These are phyloP conservation scores for Halocynthia aurantium DNA, from an alignment of 23 tunicate genomes.

Conservation along the genomic window DNA sequence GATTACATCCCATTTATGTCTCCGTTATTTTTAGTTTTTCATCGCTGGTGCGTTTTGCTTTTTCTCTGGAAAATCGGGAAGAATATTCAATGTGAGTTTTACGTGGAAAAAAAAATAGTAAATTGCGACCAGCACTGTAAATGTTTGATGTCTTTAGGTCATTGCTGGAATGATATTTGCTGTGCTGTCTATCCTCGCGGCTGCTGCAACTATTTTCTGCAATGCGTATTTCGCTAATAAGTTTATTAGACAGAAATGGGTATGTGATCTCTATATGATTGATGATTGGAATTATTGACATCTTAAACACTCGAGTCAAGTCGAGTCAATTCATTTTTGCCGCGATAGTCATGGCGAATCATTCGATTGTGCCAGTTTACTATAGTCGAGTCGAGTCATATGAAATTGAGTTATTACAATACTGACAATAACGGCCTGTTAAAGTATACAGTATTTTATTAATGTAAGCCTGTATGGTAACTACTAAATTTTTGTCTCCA, in stretches of 20 bases:
- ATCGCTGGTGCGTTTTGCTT: constrained; percentile 9
- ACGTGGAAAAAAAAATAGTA: background rate
- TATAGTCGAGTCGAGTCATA: too few species aligned
- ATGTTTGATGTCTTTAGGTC: constrained; percentile 11
- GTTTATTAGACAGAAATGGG: constrained; percentile 12
- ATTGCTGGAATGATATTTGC: constrained; percentile 3
- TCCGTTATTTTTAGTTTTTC: constrained; percentile 15
- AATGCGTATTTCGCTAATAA: constrained; percentile 18
- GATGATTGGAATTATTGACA: background rate
- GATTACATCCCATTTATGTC: background rate
- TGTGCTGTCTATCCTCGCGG: constrained; percentile 12
- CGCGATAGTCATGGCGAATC: too few species aligned
- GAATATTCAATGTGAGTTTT: constrained; percentile 10
- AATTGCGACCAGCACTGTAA: background rate
- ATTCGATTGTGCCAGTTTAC: too few species aligned
- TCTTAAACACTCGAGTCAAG: too few species aligned
- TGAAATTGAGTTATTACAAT: background rate
- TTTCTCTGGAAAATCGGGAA: constrained; percentile 17
- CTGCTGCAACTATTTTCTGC: constrained; percentile 3
- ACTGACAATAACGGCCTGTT: background rate
- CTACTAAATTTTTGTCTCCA: too few species aligned
- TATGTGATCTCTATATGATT: background rate
- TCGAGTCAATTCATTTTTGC: too few species aligned
- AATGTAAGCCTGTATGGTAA: too few species aligned
- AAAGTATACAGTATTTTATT: background rate